Evolutionary conservation across 2,888 invertebrate genomes (phyloP).

Genomic region (Cantharis lateralis): DNA sequence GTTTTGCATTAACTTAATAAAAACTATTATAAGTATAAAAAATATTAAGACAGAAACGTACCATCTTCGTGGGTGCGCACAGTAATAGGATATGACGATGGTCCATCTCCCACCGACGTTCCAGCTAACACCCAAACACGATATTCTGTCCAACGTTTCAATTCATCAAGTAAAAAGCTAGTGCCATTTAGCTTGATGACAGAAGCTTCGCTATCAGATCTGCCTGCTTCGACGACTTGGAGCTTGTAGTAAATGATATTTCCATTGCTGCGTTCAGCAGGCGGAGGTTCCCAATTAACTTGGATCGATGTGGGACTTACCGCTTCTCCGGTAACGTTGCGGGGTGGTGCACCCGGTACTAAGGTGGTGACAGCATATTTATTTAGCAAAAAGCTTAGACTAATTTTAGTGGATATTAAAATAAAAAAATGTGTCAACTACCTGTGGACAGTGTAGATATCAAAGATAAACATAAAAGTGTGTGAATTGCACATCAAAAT

Average conservation of each 20-base stretch:
- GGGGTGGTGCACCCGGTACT: slow-evolving; percentile 97
- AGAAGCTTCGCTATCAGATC: slow-evolving; percentile 83
- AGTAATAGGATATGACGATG: slow-evolving; percentile 87
- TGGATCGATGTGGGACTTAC: slow-evolving; percentile 87
- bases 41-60: slow-evolving; percentile 65
- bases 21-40: background rate
- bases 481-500: slow-evolving; percentile 33
- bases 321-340: slow-evolving; percentile 88
- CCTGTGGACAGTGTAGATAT: slow-evolving; percentile 28
- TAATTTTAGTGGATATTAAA: slow-evolving; percentile 51
- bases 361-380: slow-evolving; percentile 50
- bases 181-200: slow-evolving; percentile 81
- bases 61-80: slow-evolving; percentile 98
- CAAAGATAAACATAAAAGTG: slow-evolving; percentile 39
- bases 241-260: slow-evolving; percentile 94
- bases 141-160: slow-evolving; percentile 95
- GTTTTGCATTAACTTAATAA: background rate
- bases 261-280: slow-evolving; percentile 88
- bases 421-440: slow-evolving; percentile 37
- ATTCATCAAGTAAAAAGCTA: slow-evolving; percentile 81
- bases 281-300: slow-evolving; percentile 92
- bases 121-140: slow-evolving; percentile 96
- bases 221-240: slow-evolving; percentile 83
- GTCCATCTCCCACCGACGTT: slow-evolving; percentile 95
- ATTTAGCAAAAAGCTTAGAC: slow-evolving; percentile 49